These are phyloP conservation scores for Formica selysi DNA, from an alignment of 1,140 invertebrate genomes.

Conservation along the genomic window DNA sequence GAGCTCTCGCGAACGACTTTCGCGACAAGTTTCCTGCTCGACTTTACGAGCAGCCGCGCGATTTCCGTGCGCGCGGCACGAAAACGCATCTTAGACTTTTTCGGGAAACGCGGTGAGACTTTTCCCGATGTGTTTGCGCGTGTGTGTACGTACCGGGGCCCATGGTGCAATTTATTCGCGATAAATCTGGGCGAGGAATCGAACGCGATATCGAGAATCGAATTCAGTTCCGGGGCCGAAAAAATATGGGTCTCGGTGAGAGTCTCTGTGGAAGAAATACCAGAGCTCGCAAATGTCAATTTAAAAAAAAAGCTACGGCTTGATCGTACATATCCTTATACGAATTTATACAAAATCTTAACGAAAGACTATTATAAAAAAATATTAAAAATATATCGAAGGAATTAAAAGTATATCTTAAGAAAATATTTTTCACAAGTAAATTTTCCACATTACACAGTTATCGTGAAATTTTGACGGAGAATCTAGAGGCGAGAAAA, in stretches of 20 bases:
- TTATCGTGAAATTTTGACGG: too few relatives aligned
- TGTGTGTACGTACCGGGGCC: neutral
- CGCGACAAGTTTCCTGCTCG: conserved; percentile 54
- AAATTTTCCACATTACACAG: neutral
- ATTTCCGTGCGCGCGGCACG: conserved; percentile 41
- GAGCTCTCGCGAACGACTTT: conserved; percentile 58
- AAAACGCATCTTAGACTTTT: conserved; percentile 40
- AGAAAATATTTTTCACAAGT: neutral
- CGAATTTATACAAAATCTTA: neutral
- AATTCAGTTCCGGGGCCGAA: conserved; percentile 26
- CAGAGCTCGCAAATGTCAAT: neutral
- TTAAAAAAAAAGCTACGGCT: neutral
- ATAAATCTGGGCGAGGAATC: conserved; percentile 55
- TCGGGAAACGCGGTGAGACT: conserved; percentile 20
- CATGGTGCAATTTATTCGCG: conserved; percentile 42
- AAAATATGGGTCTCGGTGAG: conserved; percentile 41
- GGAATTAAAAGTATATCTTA: neutral
- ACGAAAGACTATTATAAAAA: neutral
- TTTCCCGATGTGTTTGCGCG: neutral
- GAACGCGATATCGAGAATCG: conserved; percentile 43
- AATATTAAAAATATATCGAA: neutral
- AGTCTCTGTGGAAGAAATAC: conserved; percentile 19
- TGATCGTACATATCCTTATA: neutral
- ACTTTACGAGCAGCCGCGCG: conserved; percentile 54
- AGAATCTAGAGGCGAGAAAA: neutral